Base-by-base conservation (phyloP, 2,888 invertebrate genomes). In the Acholoe squamosa region DNA sequence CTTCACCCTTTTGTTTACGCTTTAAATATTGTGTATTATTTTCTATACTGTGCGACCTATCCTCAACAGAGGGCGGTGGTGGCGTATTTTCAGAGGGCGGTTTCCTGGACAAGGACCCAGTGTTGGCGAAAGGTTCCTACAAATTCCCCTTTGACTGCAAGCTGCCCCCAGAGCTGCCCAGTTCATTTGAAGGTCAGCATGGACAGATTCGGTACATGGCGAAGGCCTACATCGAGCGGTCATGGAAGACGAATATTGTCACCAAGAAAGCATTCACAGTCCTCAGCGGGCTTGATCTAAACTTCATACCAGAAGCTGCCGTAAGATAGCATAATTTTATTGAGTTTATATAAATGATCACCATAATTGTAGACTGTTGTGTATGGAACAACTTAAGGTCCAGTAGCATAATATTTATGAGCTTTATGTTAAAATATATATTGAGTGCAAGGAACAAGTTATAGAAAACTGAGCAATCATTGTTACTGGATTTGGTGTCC, bases 131-230 rank as follows among this genome's bases (percentile, higher is more conserved):
- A 12, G 93, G 93, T 0, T 91, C 92, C n/a, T 91, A 92, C 89
- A 89, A 34, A 33, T 95, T 95, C 84, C 93, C 94, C 7, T 95
- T 96, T 91, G 94, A 95, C 56, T 95, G 94, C 91, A 93, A 94
- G 89, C 94, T 96, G 0, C 95, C 94, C 0, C 93, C 93, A 5
- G 94, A 94, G 89, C 93, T 96, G 22, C 96, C 95, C 0, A 95
- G 95, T 7, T 95, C 95, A 0, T 96, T 94, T 91, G 95, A 95
- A 86, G 95, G 95, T 61, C 94, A 94, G 91, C 94, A 93, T 91
- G 95, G 92, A 43, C 94, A 94, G 28, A 94, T 94, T 33, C 93
- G 93, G 86, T 93, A 93, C 90, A 84, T 91, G 54, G 92, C 93
- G 34, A 92, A 92, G 7, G 95, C 94, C 80, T 93, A 93, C 7